Base-by-base conservation (phyloP, 2,113 vertebrate genomes). In the Microcebus murinus region DNA sequence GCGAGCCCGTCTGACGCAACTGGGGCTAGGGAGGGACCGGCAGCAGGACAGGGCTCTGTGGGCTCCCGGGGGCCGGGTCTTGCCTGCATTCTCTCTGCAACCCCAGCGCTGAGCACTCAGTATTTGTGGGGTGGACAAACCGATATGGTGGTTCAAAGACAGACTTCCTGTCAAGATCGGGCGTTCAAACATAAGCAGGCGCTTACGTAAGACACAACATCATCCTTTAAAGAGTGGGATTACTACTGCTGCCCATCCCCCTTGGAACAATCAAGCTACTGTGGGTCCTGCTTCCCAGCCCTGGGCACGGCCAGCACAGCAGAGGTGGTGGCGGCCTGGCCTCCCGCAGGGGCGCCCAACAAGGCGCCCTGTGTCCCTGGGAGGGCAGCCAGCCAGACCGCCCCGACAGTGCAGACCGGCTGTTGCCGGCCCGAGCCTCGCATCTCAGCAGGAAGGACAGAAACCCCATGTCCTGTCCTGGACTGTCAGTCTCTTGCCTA, bases 91-190 rank as follows among this genome's bases (percentile, higher is more conserved):
- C 5, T 3, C 63, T 39, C 79, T 79, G 25, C 39, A 21, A 14
- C 8, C 25, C 36, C 80, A 67, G 93, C 8, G 18, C 3, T 3
- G 1, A 61, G 68, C 25, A 57, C 42, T 11, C 23, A 36, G 67
- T 23, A 25, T 14, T 0, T 31, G 14, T 12, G 1, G 29, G 59
- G 34, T 7, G 1, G 91, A 59, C 20, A 27, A 31, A 27, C 13
- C 1, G 21, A 31, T 2, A 8, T 0, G 2, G 17, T 0, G 10
- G 25, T 52, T 42, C 39, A 17, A 0, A 10, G 3, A 6, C 0
- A 31, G 25, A 74, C 27, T 27, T 73, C 36, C 77, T 63, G 10
- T 31, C 25, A 76, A 55, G 34, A 36, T 1, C 0, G 70, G 55
- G 59, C 4, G 3, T 29, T 4, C 21, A 0, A 17, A 4, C 20